Conservation (phyloP, 1,140 invertebrate genomes). For the Luehdorfia chinensis region DNA sequence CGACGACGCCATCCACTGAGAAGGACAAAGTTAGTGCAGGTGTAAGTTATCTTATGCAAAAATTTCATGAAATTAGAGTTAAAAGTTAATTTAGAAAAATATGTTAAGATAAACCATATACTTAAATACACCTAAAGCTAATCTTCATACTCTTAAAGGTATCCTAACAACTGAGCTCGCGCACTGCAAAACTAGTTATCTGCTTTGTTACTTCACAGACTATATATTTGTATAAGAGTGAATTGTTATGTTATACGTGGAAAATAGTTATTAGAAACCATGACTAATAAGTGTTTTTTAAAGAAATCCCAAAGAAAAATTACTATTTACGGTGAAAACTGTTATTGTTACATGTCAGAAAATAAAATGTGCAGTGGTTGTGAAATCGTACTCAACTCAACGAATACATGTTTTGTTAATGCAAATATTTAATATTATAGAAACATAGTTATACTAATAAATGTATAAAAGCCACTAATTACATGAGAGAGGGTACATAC, state of each 20-base stretch:
- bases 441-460: too few relatives aligned
- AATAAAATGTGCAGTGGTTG: conserved; percentile 12
- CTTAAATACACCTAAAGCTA: not conserved
- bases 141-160: conserved; percentile 1
- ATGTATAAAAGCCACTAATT: too few relatives aligned
- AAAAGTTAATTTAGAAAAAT: conserved; percentile 70
- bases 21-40: conserved; percentile 82
- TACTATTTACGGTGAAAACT: too few relatives aligned
- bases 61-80: conserved; percentile 80
- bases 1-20: conserved; percentile 79
- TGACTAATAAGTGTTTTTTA: too few relatives aligned
- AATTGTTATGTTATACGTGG: too few relatives aligned
- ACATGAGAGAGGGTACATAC: too few relatives aligned
- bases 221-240: too few relatives aligned
- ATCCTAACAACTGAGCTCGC: conserved; percentile 4
- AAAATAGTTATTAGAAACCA: too few relatives aligned
- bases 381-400: conserved; percentile 10
- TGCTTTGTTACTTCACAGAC: conserved; percentile 1
- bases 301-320: too few relatives aligned
- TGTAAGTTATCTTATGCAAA: conserved; percentile 79
- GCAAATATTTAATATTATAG: not conserved
- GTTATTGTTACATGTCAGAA: not conserved
- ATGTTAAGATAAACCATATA: not conserved
- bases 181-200: not conserved
- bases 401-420: conserved; percentile 6